A percentile compares a stretch with the other conserved stretches of the same genome.
phyloP scores from a whole-genome alignment of 92 coral and sea anemone genomes.

The Ricordea florida region DNA sequence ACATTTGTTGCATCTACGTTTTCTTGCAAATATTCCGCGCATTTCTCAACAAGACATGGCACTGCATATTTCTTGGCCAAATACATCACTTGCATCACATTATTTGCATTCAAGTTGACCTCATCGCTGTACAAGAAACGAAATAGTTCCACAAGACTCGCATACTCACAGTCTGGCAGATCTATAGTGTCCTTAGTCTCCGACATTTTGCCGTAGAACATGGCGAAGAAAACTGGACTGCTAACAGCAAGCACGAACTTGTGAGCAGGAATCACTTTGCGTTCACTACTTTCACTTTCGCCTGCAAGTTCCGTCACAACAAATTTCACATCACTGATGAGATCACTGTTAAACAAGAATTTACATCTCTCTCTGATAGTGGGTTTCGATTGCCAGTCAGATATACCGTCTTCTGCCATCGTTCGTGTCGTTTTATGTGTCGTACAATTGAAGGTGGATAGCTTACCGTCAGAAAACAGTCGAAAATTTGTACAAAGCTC shows the following conservation, averaged over 20 bases:
- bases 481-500: too few relatives aligned
- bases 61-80: constrained; percentile 56
- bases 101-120: constrained; percentile 24
- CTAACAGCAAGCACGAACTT: constrained; percentile 50
- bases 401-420: too few relatives aligned
- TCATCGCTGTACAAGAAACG: constrained; percentile 45
- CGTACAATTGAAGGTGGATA: too few relatives aligned
- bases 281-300: not conserved
- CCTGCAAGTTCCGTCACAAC: not conserved
- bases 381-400: too few relatives aligned
- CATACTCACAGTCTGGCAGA: constrained; percentile 49
- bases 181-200: constrained; percentile 24
- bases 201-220: constrained; percentile 56
- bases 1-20: constrained; percentile 58
- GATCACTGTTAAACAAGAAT: constrained; percentile 35
- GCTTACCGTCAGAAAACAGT: too few relatives aligned
- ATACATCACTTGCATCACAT: constrained; percentile 45
- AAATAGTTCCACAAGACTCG: constrained; percentile 41
- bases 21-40: constrained; percentile 40
- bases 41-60: constrained; percentile 34
- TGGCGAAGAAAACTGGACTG: constrained; percentile 57
- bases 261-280: constrained; percentile 37
- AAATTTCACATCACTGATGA: constrained; percentile 51
- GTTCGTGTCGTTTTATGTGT: too few relatives aligned
- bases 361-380: not conserved